Evolutionary conservation across 2,113 vertebrate species (phyloP).

Genomic region (Oryzias woworae): DNA sequence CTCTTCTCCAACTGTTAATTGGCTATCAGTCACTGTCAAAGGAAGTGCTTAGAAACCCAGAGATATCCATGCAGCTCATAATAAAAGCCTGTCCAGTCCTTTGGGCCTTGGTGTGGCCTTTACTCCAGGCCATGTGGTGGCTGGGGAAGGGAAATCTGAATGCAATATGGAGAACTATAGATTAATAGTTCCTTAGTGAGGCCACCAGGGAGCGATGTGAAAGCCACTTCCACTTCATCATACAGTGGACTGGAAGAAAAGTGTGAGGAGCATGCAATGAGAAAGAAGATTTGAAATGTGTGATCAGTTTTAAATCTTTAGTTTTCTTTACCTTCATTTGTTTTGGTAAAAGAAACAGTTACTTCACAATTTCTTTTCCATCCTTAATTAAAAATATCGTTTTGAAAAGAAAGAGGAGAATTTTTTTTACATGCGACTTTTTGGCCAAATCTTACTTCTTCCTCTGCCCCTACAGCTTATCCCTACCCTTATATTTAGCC

Average conservation of each 20-base stretch:
- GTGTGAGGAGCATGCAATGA: conserved; percentile 10
- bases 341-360: neutral
- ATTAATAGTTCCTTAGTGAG: conserved; percentile 73
- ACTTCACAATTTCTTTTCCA: neutral
- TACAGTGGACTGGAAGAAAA: conserved; percentile 40
- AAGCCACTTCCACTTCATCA: conserved; percentile 71
- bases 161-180: conserved; percentile 71
- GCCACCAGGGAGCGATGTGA: conserved; percentile 75
- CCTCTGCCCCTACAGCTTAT: too few relatives aligned
- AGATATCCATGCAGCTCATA: conserved; percentile 77
- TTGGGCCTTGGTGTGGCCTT: conserved; percentile 66
- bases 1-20: conserved; percentile 76
- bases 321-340: neutral
- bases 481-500: too few relatives aligned
- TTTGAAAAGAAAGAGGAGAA: neutral
- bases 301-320: conserved; percentile 45
- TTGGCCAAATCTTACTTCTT: too few relatives aligned
- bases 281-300: conserved; percentile 23
- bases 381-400: too few relatives aligned
- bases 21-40: conserved; percentile 79
- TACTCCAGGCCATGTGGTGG: conserved; percentile 64
- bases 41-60: conserved; percentile 72
- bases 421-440: neutral
- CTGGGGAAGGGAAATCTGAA: conserved; percentile 69
- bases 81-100: conserved; percentile 70